Percentiles rank a stretch among this genome's conserved stretches.
Evolutionary conservation across 2,797 vertebrate species (phyloP).

Genomic region (Neopelma chrysocephalum): DNA sequence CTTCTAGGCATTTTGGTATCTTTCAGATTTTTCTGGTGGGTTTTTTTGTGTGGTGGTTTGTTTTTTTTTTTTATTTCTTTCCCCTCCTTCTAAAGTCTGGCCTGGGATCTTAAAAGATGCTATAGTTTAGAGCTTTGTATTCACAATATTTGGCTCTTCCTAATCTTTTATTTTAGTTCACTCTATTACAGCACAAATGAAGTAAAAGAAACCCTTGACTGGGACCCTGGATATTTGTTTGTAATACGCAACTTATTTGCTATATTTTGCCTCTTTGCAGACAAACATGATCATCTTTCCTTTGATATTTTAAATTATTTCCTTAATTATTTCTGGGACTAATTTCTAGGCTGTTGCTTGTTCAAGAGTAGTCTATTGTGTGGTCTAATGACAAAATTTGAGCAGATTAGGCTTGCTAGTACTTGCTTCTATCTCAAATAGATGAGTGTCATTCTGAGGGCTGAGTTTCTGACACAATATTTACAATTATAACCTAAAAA

Average conservation of each 20-base stretch:
- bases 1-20: background rate
- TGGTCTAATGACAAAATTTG: slow-evolving; percentile 8
- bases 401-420: slow-evolving; percentile 18
- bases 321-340: background rate
- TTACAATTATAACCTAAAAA: slow-evolving; percentile 34
- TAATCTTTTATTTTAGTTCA: background rate
- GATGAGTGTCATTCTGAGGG: background rate
- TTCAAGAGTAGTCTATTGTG: background rate
- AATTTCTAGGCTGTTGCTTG: background rate
- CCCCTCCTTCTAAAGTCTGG: background rate
- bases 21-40: background rate
- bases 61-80: background rate
- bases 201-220: background rate
- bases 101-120: background rate
- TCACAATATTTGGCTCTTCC: background rate
- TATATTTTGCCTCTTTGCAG: background rate
- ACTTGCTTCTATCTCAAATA: background rate
- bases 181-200: background rate
- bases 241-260: background rate
- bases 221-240: background rate
- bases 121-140: background rate
- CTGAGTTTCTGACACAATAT: slow-evolving; percentile 44
- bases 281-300: background rate
- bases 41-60: no score
- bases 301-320: background rate